Base-by-base conservation (phyloP, 2,888 invertebrate genomes). In the Tenthredo livida region DNA sequence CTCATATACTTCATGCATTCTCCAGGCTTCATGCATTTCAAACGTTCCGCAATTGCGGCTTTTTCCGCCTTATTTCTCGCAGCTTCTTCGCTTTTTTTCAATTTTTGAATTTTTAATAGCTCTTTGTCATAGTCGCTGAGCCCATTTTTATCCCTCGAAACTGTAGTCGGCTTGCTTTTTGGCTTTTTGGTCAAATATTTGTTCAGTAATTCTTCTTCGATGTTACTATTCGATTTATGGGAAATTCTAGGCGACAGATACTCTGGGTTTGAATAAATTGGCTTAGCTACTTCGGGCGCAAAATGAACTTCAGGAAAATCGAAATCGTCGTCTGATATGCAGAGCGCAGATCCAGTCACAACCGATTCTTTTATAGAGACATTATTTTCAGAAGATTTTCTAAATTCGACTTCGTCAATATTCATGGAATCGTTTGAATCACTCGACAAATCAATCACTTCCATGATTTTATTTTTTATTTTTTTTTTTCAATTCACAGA, bases 1-100 rank as follows among this genome's bases (percentile, higher is more conserved):
- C 89, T 86, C 78, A 93, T 90, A 40, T 89, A 90, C 86, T 91
- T 92, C 70, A 93, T 85, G 12, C 90, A 90, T 70, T 92, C 90
- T 0, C 91, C 90, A 2, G 91, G 90, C 80, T 91, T 90, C 29
- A 88, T 85, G 70, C 87, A 88, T 47, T 89, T 90, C 4, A 86
- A 88, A 61, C 88, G 89, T 84, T 89, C 89, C 5, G 58, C 82
- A n/a, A 87, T 87, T 25, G 90, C 86, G 72, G 87, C 50, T 84
- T 88, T 91, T 21, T 89, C 77, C 0, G 89, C 88, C 77, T 89
- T 92, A 43, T 90, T 88, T 78, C 83, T 87, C 1, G 84, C 85
- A 29, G 87, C 77, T 84, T 86, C 87, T 85, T 89, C 73, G 37
- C 87, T 87, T 12, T 54, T 87, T 29, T 73, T 86, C 15, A 73